Conservation (phyloP, 2,113 vertebrate genomes). For the Indicator maculatus region DNA sequence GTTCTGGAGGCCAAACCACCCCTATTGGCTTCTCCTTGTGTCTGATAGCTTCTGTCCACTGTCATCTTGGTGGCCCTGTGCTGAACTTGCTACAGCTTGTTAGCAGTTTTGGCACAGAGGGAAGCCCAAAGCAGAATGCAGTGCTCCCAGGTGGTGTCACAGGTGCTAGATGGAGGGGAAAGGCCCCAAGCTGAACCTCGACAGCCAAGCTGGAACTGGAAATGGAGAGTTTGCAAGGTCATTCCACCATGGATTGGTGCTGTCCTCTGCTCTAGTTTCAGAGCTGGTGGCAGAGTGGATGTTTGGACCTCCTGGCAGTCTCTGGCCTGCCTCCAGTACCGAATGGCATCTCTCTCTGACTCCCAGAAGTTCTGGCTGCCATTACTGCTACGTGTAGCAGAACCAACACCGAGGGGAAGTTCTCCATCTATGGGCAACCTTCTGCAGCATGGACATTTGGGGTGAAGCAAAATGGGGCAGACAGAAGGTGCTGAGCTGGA, state of each 20-base stretch:
- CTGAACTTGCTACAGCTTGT: not conserved
- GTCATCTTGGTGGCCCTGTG: accelerated
- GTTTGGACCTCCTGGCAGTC: not conserved
- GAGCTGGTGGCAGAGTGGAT: not conserved
- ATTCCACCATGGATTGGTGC: not conserved
- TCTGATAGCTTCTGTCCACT: not conserved
- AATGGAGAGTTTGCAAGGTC: not conserved
- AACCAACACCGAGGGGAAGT: not conserved
- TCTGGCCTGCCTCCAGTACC: not conserved
- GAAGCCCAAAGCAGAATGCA: not conserved
- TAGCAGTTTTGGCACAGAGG: not conserved
- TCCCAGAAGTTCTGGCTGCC: not conserved
- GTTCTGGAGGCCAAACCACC: not conserved
- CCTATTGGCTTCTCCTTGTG: not conserved
- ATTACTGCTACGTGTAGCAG: not conserved
- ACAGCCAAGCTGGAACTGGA: not conserved
- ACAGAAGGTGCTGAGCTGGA: not conserved
- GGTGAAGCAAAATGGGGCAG: not conserved
- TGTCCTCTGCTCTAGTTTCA: not conserved
- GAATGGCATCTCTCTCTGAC: not conserved
- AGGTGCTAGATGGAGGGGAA: not conserved
- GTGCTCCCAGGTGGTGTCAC: not conserved
- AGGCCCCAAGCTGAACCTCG: not conserved
- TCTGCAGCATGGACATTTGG: accelerated
- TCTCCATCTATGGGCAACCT: not conserved